These are phyloP conservation scores for Gouania willdenowi DNA, from an alignment of 2,797 vertebrate species.

Conservation along the genomic window DNA sequence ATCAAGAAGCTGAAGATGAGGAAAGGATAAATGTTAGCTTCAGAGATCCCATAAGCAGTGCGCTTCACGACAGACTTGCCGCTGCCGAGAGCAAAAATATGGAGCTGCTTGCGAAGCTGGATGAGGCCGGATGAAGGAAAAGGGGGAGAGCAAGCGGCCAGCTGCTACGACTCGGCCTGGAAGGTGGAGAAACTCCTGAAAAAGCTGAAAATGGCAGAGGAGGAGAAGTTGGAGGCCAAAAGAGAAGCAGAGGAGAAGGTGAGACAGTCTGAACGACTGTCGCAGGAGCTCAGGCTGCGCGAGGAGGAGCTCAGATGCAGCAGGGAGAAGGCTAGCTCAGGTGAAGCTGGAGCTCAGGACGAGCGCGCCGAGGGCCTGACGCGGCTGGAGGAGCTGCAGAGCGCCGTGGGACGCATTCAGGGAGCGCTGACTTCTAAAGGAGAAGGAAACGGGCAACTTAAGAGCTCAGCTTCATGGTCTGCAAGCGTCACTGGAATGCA, in stretches of 20 bases:
- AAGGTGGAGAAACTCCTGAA: constrained; percentile 76
- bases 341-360: constrained; percentile 53
- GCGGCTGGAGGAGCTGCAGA: constrained; percentile 71
- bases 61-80: constrained; percentile 66
- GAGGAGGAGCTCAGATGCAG: constrained; percentile 70
- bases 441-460: constrained; percentile 78
- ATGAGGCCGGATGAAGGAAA: constrained; percentile 57
- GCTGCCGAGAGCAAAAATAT: constrained; percentile 72
- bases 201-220: constrained; percentile 75
- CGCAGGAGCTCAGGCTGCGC: constrained; percentile 73
- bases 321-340: constrained; percentile 59
- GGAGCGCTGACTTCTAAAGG: constrained; percentile 76
- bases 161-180: constrained; percentile 67
- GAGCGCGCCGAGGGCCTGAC: constrained; percentile 61
- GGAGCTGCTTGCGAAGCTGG: constrained; percentile 71
- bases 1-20: constrained; percentile 30
- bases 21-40: constrained; percentile 32
- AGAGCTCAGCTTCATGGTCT: constrained; percentile 78
- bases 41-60: constrained; percentile 48
- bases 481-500: constrained; percentile 63
- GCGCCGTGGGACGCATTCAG: constrained; percentile 69
- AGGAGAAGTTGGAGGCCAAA: constrained; percentile 63
- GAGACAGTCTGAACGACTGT: constrained; percentile 63
- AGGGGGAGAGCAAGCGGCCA: constrained; percentile 65
- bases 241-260: constrained; percentile 62